Evolutionary conservation across 1,140 invertebrate genomes (phyloP).

Genomic region (Drosophila bifasciata): DNA sequence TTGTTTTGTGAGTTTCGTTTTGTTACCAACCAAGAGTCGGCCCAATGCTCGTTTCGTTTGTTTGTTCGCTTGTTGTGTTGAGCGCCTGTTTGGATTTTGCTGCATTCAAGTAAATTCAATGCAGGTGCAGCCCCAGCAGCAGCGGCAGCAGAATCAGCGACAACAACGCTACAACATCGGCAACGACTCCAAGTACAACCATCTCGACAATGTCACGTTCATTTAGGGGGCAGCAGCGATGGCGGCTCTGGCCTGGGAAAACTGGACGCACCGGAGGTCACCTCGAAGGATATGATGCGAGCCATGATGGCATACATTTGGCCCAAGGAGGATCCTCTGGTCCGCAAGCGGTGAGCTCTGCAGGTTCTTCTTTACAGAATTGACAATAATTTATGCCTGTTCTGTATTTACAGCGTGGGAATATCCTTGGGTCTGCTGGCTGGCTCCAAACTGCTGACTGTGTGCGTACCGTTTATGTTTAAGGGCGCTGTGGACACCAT

Average conservation of each 20-base stretch:
- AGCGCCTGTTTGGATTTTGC: constrained; percentile 80
- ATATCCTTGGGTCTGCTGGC: constrained; percentile 92
- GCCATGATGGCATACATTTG: constrained; percentile 97
- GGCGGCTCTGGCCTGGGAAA: constrained; percentile 86
- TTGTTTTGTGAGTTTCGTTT: constrained; percentile 16
- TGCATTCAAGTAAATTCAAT: constrained; percentile 81
- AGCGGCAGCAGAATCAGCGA: constrained; percentile 31
- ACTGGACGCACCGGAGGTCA: constrained; percentile 87
- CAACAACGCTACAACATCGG: constrained; percentile 59
- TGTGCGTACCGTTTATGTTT: constrained; percentile 98
- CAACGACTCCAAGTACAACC: constrained; percentile 64
- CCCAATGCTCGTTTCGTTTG: constrained; percentile 64
- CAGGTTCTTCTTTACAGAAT: no score
- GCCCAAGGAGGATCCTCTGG: constrained; percentile 89
- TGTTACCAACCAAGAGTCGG: constrained; percentile 24
- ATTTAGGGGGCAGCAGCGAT: constrained; percentile 91
- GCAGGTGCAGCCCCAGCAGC: constrained; percentile 59
- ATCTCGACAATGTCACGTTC: constrained; percentile 91
- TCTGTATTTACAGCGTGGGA: constrained; percentile 88
- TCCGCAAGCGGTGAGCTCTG: constrained; percentile 62
- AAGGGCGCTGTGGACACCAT: constrained; percentile 97
- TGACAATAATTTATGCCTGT: background rate
- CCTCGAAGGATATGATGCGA: constrained; percentile 91
- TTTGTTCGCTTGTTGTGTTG: constrained; percentile 81
- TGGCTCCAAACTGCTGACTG: constrained; percentile 94